Evolutionary conservation across 2,113 vertebrate genomes (phyloP).

Genomic region (Planiliza haematocheilus): DNA sequence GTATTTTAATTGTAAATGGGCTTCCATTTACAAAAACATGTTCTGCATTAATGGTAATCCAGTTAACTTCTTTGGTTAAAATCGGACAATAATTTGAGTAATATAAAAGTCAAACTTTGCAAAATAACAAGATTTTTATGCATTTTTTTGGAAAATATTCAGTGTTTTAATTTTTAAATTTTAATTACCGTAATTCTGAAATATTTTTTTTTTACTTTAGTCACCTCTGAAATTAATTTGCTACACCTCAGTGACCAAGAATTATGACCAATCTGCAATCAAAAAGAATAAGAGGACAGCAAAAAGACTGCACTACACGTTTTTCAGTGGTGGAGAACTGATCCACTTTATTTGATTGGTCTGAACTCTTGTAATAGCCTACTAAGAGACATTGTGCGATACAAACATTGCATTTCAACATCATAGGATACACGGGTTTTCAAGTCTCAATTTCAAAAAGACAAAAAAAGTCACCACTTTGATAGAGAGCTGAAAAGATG

Average conservation of each 20-base stretch:
- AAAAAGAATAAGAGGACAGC: background rate
- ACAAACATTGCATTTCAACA: constrained; percentile 85
- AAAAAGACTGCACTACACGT: constrained; percentile 13
- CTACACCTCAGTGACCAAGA: constrained; percentile 13
- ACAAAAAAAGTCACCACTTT: constrained; percentile 74
- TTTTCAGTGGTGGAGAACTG: constrained; percentile 82
- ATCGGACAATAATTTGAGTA: too few relatives aligned
- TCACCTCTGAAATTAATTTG: too few relatives aligned
- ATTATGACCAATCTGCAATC: background rate
- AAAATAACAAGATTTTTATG: too few relatives aligned
- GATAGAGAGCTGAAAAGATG: constrained; percentile 73
- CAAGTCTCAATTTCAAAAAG: constrained; percentile 86
- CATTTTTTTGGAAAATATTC: background rate
- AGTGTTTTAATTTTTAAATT: constrained; percentile 16
- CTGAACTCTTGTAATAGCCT: constrained; percentile 89
- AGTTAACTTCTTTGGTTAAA: too few relatives aligned
- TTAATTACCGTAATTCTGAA: background rate
- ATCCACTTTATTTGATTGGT: constrained; percentile 92
- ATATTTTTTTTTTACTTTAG: too few relatives aligned
- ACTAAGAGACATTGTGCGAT: constrained; percentile 88
- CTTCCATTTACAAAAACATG: too few relatives aligned
- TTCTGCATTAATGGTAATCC: too few relatives aligned
- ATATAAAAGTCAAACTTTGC: too few relatives aligned
- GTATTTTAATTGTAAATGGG: too few relatives aligned
- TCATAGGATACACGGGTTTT: constrained; percentile 85